Base-by-base conservation (phyloP, 2,888 invertebrate genomes). In the Belgica antarctica region DNA sequence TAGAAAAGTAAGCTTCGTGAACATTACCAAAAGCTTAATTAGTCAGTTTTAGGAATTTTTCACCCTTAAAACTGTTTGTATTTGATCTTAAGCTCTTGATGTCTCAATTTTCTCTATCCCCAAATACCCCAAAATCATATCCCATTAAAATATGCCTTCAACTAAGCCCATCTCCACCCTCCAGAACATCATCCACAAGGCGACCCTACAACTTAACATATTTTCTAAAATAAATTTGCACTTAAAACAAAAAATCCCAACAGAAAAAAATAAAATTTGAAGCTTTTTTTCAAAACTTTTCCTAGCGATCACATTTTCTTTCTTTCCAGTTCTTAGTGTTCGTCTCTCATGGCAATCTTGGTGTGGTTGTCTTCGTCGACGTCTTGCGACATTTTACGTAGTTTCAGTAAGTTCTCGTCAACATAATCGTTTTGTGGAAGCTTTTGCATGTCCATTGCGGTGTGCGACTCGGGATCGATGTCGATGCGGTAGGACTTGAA, bases 401-500 rank as follows among this genome's bases (percentile, higher is more conserved):
- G 17, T 34, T 34, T 27, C 28, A 68, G 19, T 31, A 68, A 57
- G 34, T 68, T 57, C 47, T 68, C 68, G 4, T 52, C 52, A 34
- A 52, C 68, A 8, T 22, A 12, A 31, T 68, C 66, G 15, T 47
- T 17, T 8, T 8, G 10, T 41, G 2, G 19, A 28, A 1, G 1
- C 12, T 25, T 24, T 5, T 17, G 41, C 12, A 15, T 27, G 2
- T 68, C 68, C 22, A 27, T 47, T 1, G 15, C 65, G 15, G 59
- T 59, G 22, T 59, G 25, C 15, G 59, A 81, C 25, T 80, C 82
- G 0, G 86, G 86, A 75, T 85, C 85, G 79, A 86, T 85, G 76
- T 86, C 86, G 75, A 94, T 93, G 76, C 89, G 89, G 70, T 89
- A 89, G 52, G 94, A 93, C 79, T 92, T 91, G 77, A 89, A 89